Percentiles rank a stretch among this genome's conserved stretches.
phyloP scores from a whole-genome alignment of 2,888 invertebrate genomes.

The Cryptus armator region DNA sequence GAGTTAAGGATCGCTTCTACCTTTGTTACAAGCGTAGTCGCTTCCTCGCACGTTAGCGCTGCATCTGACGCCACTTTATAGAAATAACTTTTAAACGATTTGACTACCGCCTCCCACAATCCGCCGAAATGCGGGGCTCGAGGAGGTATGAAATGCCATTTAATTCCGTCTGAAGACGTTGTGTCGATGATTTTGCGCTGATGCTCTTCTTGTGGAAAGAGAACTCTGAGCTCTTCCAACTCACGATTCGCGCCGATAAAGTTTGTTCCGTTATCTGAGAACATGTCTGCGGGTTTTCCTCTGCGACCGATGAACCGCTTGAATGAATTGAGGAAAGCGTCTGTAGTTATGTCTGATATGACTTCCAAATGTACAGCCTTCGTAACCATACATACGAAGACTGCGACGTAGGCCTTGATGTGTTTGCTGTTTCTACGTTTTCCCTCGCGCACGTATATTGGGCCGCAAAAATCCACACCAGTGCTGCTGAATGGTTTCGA shows the following conservation, averaged over 20 bases:
- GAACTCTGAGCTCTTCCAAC: background rate
- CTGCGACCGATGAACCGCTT: constrained; percentile 20
- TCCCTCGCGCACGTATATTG: background rate
- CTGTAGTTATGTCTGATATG: constrained; percentile 4
- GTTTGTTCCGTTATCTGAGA: constrained; percentile 20
- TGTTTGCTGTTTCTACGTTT: constrained; percentile 7
- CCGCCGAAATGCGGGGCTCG: constrained; percentile 73
- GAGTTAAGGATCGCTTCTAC: constrained; percentile 66
- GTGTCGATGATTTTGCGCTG: constrained; percentile 6
- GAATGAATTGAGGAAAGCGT: background rate
- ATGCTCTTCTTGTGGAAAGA: constrained; percentile 3
- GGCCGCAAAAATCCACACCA: constrained; percentile 18
- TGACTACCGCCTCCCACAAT: constrained; percentile 73
- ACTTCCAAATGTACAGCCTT: constrained; percentile 32
- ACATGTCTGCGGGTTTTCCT: background rate
- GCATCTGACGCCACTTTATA: constrained; percentile 14
- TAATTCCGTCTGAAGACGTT: constrained; percentile 28
- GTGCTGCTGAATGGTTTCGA: constrained; percentile 14
- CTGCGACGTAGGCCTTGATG: constrained; percentile 15
- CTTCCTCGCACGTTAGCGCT: constrained; percentile 71
- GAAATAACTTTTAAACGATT: constrained; percentile 72
- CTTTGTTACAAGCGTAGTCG: constrained; percentile 41
- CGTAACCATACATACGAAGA: constrained; percentile 27
- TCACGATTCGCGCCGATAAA: constrained; percentile 30
- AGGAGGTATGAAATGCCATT: constrained; percentile 74